Conservation (phyloP, 2,888 invertebrate species). For the Mesorhabditis spiculigera region DNA sequence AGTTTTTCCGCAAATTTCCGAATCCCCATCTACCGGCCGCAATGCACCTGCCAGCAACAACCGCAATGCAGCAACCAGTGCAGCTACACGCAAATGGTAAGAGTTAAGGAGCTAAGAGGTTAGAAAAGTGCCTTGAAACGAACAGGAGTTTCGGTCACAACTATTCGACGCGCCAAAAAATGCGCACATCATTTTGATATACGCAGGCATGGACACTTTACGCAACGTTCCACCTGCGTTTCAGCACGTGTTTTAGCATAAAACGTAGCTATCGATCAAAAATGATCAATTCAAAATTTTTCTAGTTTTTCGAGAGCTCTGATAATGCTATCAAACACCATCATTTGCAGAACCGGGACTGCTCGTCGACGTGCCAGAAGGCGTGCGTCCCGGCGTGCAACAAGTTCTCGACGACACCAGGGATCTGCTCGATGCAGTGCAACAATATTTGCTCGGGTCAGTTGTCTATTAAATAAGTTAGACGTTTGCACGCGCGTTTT, state of each 20-base stretch:
- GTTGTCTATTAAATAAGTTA: background rate
- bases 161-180: too few species aligned
- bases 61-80: background rate
- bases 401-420: background rate
- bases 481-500: too few species aligned
- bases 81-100: background rate
- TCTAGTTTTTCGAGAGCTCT: too few species aligned
- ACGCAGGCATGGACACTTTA: too few species aligned
- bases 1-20: background rate
- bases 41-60: background rate
- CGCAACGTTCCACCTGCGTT: too few species aligned
- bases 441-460: conserved; percentile 2
- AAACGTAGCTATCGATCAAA: too few species aligned
- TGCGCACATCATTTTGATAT: too few species aligned
- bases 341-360: background rate
- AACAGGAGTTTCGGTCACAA: too few species aligned
- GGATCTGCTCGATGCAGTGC: conserved; percentile 5
- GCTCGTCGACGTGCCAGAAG: background rate
- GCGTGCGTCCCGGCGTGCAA: background rate
- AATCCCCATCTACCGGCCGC: background rate
- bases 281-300: too few species aligned
- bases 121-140: background rate
- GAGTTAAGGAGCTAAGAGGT: too few species aligned
- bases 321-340: too few species aligned
- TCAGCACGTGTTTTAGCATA: too few species aligned